These are phyloP conservation scores for Crotalus viridis DNA, from an alignment of 2,113 vertebrate species.

Conservation along the genomic window DNA sequence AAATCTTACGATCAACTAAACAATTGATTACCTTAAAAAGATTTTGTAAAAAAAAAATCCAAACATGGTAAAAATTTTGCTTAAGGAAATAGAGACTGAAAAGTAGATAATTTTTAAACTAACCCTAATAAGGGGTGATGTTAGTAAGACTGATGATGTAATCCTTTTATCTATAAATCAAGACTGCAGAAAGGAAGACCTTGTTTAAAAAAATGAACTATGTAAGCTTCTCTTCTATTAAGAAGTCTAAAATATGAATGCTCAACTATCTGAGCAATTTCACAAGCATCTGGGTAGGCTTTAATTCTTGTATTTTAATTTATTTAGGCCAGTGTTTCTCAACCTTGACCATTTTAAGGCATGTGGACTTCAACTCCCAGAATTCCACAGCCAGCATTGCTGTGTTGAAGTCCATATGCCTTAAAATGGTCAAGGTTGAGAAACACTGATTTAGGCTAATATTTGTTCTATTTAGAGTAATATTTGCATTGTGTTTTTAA, in stretches of 20 bases:
- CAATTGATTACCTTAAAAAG: neutral
- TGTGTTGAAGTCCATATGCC: too few relatives aligned
- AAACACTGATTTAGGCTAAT: neutral
- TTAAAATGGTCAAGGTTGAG: too few relatives aligned
- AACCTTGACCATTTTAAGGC: too few relatives aligned
- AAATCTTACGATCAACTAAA: neutral
- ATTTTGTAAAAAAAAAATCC: neutral
- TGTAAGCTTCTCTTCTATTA: neutral
- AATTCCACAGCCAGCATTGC: too few relatives aligned
- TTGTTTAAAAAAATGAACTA: neutral
- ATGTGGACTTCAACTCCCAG: too few relatives aligned
- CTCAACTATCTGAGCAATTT: neutral
- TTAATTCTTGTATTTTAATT: neutral
- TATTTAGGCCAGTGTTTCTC: neutral
- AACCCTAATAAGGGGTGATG: neutral
- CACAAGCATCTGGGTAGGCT: neutral
- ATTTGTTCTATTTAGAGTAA: neutral
- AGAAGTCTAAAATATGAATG: neutral
- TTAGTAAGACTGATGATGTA: neutral
- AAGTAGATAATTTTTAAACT: neutral
- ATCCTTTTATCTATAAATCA: neutral
- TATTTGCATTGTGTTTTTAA: neutral
- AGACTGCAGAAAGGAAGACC: neutral
- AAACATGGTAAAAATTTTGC: neutral
- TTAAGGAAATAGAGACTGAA: neutral